Base-by-base conservation (phyloP, 2,888 invertebrate genomes). In the Dysmachus trigonus region DNA sequence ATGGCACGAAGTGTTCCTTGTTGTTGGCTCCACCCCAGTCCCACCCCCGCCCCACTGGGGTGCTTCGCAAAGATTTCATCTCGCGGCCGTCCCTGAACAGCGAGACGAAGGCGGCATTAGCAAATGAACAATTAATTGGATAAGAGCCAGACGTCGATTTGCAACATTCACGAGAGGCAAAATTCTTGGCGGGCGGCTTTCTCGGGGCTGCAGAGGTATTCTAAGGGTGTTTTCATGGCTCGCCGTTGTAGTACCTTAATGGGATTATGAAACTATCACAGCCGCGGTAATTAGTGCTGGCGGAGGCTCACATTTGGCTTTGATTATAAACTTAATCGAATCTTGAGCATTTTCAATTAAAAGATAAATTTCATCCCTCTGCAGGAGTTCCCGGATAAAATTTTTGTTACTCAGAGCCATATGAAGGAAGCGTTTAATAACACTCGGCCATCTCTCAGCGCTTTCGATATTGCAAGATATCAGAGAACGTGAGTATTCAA, bases 381-480 rank as follows among this genome's bases (percentile, higher is more conserved):
- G 22, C 88, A 92, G 92, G 90, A 91, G 88, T 86, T 91, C 87
- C 92, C 92, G 86, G 91, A 92, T 87, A 90, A 90, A 89, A 90
- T 92, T 86, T 87, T 89, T 83, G 89, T 96, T 38, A 93, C 92
- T 76, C 94, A 94, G 88, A 92, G 93, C 85, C 95, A 96, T 91
- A 92, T 98, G 81, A 90, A 94, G 87, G 93, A 93, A 85, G 95
- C 97, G 0, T 91, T 96, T 79, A 91, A 91, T 84, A 94, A 95
- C 87, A 97, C 97, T 38, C 94, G 95, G 86, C 97, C 98, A 0
- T 97, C 97, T 0, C 93, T 98, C 3, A 95, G 95, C 5, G 90
- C 90, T 18, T 92, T 94, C 35, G 97, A 98, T 90, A 93, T 94
- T 88, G 88, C 91, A 18, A 96, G 95, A 92, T 98, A 96, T 90